A percentile compares a stretch with the other conserved stretches of the same genome.
Evolutionary conservation across 2,888 invertebrate species (phyloP).

Genomic region (Cheilosia impressa): DNA sequence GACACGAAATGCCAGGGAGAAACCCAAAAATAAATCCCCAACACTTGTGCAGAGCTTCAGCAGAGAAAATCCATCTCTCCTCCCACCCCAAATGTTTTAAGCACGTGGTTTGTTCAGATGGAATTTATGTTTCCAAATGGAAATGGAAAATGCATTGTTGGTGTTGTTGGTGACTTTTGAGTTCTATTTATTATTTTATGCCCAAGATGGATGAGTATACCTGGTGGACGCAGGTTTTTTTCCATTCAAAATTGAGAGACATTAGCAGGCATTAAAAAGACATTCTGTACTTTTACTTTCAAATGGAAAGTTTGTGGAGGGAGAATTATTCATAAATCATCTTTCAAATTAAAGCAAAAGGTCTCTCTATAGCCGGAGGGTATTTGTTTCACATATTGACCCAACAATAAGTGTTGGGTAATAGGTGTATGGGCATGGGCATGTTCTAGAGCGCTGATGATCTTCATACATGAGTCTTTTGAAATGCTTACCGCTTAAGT

Average conservation of each 20-base stretch:
- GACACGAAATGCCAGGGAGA: not conserved
- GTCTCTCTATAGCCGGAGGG: no score
- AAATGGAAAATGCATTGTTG: conserved; percentile 33
- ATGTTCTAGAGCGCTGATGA: no score
- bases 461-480: no score
- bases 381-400: no score
- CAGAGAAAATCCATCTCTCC: not conserved
- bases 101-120: conserved; percentile 5
- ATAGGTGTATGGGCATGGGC: no score
- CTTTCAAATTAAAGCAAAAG: no score
- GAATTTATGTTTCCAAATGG: conserved; percentile 27
- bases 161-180: not conserved
- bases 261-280: not conserved
- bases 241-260: not conserved
- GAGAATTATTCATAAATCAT: no score
- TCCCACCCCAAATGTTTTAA: conserved; percentile 11
- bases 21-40: conserved; percentile 15
- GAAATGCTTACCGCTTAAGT: no score
- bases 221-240: not conserved
- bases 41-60: not conserved
- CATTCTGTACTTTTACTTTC: no score
- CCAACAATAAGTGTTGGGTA: no score
- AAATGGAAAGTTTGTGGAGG: no score
- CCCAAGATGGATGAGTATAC: not conserved
- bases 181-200: conserved; percentile 17